Evolutionary conservation across 2,113 vertebrate genomes (phyloP), one percentile per base, ranked within the genome.

Genomic region (Miniopterus natalensis): DNA sequence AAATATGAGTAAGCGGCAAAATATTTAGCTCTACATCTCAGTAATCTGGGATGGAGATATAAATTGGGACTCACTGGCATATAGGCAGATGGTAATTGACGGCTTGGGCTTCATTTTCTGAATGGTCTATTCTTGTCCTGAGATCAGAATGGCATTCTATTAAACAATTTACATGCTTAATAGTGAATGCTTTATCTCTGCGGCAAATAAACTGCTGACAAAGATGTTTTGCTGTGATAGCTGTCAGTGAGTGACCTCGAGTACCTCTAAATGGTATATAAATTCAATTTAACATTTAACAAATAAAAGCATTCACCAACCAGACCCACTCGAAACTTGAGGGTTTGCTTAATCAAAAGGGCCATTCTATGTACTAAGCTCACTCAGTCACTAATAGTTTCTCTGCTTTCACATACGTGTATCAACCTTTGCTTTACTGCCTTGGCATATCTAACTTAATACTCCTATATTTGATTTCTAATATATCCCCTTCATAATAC

Each of bases 141-240:
- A 87, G 75, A 81, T 91, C 74, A 84, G 74, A 94, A 95, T 79
- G 70, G 31, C 81, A 77, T 74, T 89, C 87, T 96, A 49, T 88
- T 94, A 92, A 94, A 90, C 66, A 92, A 85, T 91, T 95, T 83
- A 91, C 70, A 95, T 89, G 84, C 63, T 75, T 96, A 79, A 89
- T 45, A 92, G 75, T 31, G 25, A 36, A 84, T 55, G 57, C 36
- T 91, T 93, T 45, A 95, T 91, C 47, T 95, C 66, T 86, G n/a
- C 90, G 84, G 79, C 75, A 96, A 96, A 95, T 93, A 89, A 94
- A 95, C n/a, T 84, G 61, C 75, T 84, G 93, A 92, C 93, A 86
- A 85, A 95, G 92, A 92, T 94, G 79, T 89, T 90, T 53, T 86
- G n/a, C 59, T 49, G 59, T 23, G 45, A 85, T 66, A 94, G 73